phyloP scores from a whole-genome alignment of 2,888 invertebrate species.

The Napeogenes sylphis region DNA sequence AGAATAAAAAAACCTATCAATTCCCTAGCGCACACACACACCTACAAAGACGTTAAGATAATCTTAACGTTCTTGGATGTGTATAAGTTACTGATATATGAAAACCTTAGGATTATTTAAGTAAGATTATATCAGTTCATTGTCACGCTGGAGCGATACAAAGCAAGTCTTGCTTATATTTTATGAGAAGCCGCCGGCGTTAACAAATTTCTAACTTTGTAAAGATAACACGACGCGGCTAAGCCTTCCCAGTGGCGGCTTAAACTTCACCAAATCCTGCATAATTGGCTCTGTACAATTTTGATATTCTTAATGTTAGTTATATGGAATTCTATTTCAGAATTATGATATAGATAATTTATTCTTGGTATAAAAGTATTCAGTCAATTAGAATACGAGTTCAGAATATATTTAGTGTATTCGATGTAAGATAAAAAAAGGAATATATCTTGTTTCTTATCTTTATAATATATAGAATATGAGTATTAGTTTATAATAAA shows the following conservation, averaged over 20 bases:
- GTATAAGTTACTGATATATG: neutral
- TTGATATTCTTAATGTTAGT: conserved; percentile 21
- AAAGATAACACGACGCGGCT: conserved; percentile 57
- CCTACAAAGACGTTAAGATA: neutral
- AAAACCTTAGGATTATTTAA: neutral
- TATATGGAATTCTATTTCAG: neutral
- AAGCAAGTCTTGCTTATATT: conserved; percentile 37
- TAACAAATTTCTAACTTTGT: conserved; percentile 58
- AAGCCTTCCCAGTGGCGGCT: conserved; percentile 45
- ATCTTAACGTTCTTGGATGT: neutral
- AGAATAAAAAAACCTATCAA: neutral
- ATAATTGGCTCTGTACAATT: conserved; percentile 34
- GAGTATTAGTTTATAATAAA: conserved; percentile 8
- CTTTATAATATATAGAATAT: conserved; percentile 1
- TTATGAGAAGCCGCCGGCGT: conserved; percentile 50
- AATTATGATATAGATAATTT: too few relatives aligned
- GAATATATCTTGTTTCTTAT: neutral
- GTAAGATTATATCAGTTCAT: conserved; percentile 17
- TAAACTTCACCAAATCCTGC: conserved; percentile 42
- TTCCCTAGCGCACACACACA: neutral
- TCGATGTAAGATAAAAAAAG: too few relatives aligned
- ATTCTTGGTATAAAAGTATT: too few relatives aligned
- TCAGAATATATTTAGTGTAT: too few relatives aligned
- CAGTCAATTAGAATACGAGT: too few relatives aligned
- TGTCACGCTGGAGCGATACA: conserved; percentile 25